Base-by-base conservation (phyloP, 2,113 vertebrate genomes). In the Aix galericulata region DNA sequence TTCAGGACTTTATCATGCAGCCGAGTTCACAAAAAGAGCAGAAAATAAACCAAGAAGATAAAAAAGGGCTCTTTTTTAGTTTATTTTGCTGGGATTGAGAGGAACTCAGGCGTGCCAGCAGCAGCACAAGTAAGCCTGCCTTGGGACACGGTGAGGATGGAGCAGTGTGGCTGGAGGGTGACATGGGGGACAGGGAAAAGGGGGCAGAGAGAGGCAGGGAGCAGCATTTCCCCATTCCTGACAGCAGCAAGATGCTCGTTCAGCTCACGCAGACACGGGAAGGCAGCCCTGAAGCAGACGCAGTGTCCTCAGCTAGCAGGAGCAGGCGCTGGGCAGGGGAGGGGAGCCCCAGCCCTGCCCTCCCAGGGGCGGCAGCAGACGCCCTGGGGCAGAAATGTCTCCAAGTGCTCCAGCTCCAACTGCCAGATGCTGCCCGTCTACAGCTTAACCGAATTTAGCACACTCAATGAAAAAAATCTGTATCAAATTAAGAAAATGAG, bases 401-500 rank as follows among this genome's bases (percentile, higher is more conserved):
- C 60, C 78, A 82, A 93, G 23, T 55, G 81, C 91, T 93, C 38
- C 66, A 25, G 86, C 84, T 68, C 48, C 2, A 0, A 56, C 77
- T 89, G 93, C 96, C 96, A 95, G 91, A 96, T 95, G 94, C 92
- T 96, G 94, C 94, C 86, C 84, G 81, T 92, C 95, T 95, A 58
- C 2, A 20, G 78, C 89, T 94, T 94, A 97, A 96, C 88, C 91
- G 95, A 91, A 87, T 91, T 93, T 91, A 94, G 92, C 77, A 86
- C 90, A 95, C 86, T 76, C 93, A 63, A 13, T 77, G 81, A 96
- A 96, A 94, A 93, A 94, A 96, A 94, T 92, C 94, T 96, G 93
- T 95, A 91, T 95, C 95, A 94, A 93, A 96, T 96, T 94, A 96
- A 91, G 86, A 96, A 93, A 96, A 85, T 91, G 86, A 92, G 91